Base-by-base conservation (phyloP, 2,797 vertebrate genomes). In the Kryptopterus vitreolus region DNA sequence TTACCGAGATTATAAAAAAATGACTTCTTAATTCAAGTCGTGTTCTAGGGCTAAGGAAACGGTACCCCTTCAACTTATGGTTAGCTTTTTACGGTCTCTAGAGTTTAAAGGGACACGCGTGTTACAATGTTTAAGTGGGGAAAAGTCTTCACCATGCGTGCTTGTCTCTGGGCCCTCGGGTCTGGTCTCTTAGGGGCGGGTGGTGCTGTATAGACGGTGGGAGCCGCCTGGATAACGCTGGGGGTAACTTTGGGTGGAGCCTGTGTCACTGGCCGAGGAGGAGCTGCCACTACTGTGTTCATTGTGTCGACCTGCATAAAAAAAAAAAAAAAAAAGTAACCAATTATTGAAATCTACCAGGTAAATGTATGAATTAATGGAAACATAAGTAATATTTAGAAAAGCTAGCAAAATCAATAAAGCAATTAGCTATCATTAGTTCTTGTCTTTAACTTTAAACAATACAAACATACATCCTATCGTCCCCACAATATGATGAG, bases 181-280 rank as follows among this genome's bases (percentile, higher is more conserved):
- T 95, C 95, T 2, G 81, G 79, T 81, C 89, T 92, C 59, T 90
- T 94, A 3, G 88, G 77, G 3, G 89, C 87, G 0, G 94, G 92
- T 0, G 94, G 95, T 1, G 94, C 90, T 0, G 92, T 92, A 85
- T 96, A 96, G 3, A 95, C 94, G 0, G 95, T 96, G 0, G 95
- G 95, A 1, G 95, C 95, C 0, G 95, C 95, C 88, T 95, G 95
- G 85, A 96, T 93, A 75, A 96, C 88, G 0, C 93, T 93, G 1
- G 94, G 93, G 0, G 93, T 92, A 0, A 90, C 87, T 83, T 95
- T 95, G 11, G 90, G 83, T 0, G 92, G 78, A 0, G 89, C 82
- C 3, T 86, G 89, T 5, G 85, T 61, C 29, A 87, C 88, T 1
- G 90, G 87, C 52, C 92, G 89, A 0, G 89, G 65, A 0, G 91